These are phyloP conservation scores for Zaprionus ornatus DNA, from an alignment of 1,140 invertebrate genomes.

Conservation along the genomic window DNA sequence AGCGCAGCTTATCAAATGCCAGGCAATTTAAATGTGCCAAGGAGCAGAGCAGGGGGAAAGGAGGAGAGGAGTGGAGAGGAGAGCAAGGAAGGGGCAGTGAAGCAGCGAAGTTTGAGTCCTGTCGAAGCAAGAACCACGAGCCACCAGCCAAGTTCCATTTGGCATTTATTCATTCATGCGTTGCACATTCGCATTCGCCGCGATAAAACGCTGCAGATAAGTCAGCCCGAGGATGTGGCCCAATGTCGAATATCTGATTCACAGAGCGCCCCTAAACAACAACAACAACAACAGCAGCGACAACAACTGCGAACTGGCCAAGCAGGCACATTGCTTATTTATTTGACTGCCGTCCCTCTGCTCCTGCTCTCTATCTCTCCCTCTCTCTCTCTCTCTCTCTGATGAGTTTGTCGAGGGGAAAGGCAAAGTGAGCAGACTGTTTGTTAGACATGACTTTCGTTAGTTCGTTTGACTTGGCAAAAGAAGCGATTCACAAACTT, in stretches of 20 bases:
- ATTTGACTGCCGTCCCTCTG: slow-evolving; percentile 21
- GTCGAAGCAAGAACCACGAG: slow-evolving; percentile 29
- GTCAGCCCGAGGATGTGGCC: slow-evolving; percentile 39
- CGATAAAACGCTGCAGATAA: slow-evolving; percentile 50
- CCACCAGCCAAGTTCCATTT: slow-evolving; percentile 33
- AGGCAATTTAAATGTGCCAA: slow-evolving; percentile 54
- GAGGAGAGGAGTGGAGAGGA: no score
- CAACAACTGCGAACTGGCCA: neutral
- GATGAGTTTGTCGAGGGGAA: neutral
- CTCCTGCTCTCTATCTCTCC: neutral
- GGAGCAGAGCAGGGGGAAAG: neutral
- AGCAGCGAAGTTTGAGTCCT: slow-evolving; percentile 22
- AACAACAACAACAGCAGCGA: neutral
- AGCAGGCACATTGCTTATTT: slow-evolving; percentile 35
- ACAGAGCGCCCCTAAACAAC: slow-evolving; percentile 23
- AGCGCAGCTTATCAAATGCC: slow-evolving; percentile 38
- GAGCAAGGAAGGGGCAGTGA: no score
- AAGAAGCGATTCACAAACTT: neutral
- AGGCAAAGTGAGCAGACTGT: neutral
- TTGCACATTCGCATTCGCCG: slow-evolving; percentile 53
- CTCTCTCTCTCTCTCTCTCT: neutral
- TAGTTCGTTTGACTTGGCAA: neutral
- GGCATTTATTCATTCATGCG: slow-evolving; percentile 60
- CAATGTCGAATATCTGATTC: slow-evolving; percentile 50
- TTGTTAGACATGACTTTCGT: neutral